Evolutionary conservation across 2,797 vertebrate genomes (phyloP).

Genomic region (Lacerta agilis): DNA sequence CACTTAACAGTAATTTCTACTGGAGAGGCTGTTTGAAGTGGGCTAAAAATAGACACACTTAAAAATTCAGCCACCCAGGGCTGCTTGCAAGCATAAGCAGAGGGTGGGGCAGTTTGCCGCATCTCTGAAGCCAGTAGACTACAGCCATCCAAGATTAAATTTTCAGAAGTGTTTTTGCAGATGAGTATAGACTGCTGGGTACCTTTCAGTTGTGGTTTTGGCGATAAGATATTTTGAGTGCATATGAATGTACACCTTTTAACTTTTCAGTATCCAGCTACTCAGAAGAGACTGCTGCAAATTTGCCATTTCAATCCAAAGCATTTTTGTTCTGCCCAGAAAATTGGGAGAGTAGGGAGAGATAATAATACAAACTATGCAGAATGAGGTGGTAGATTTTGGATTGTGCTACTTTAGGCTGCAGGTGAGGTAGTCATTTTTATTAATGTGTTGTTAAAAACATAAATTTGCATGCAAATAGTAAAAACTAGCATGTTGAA

Average conservation of each 20-base stretch:
- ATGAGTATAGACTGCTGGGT: not conserved
- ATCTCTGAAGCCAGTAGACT: not conserved
- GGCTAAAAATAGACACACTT: constrained; percentile 26
- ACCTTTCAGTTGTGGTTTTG: not conserved
- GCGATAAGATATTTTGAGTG: not conserved
- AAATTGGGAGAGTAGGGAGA: not conserved
- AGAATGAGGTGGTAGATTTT: not conserved
- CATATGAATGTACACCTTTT: not conserved
- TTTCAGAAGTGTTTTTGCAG: not conserved
- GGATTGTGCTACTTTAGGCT: no score
- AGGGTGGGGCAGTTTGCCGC: constrained; percentile 17
- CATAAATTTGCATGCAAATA: not conserved
- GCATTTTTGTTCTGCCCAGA: no score
- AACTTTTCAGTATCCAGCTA: not conserved
- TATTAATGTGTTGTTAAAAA: not conserved
- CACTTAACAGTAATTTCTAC: not conserved
- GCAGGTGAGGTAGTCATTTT: not conserved
- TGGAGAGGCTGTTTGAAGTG: constrained; percentile 3
- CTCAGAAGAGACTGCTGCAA: not conserved
- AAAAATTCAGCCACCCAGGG: not conserved
- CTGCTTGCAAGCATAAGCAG: not conserved
- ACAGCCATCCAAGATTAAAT: not conserved
- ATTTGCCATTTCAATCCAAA: not conserved
- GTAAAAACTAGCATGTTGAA: not conserved
- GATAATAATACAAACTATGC: no score